Evolutionary conservation across 1,140 invertebrate species (phyloP).

Genomic region (Drosophila littoralis): DNA sequence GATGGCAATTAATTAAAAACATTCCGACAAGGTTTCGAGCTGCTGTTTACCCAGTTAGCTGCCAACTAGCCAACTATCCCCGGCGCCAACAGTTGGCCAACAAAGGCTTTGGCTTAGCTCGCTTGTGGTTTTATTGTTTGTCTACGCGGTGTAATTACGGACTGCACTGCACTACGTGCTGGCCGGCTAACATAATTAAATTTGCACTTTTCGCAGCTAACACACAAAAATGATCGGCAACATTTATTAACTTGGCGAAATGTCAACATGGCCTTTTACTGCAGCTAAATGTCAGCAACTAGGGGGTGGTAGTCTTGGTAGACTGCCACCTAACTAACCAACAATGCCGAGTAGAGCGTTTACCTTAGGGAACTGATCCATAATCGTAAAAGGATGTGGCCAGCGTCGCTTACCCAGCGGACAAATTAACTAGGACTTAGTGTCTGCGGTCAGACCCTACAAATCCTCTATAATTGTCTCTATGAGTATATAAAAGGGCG

Average conservation of each 20-base stretch:
- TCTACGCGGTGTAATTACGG: conserved; percentile 43
- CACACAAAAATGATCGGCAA: conserved; percentile 20
- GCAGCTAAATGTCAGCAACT: conserved; percentile 26
- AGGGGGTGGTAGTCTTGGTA: conserved; percentile 3
- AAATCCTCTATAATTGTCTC: not conserved
- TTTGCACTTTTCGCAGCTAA: conserved; percentile 44
- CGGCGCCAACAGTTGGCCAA: conserved; percentile 49
- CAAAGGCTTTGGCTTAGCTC: conserved; percentile 35
- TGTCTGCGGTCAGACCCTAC: too few species aligned
- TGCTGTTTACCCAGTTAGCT: not conserved
- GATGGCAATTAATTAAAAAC: conserved; percentile 71
- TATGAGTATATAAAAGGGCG: too few species aligned
- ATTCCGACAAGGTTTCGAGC: conserved; percentile 49
- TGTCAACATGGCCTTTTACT: conserved; percentile 31
- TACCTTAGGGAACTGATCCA: conserved; percentile 4
- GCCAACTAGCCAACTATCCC: conserved; percentile 4
- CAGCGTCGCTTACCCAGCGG: not conserved
- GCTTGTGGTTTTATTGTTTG: conserved; percentile 44
- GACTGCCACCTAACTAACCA: not conserved
- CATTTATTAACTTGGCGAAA: conserved; percentile 42
- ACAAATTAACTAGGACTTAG: too few species aligned
- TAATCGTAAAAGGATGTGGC: not conserved
- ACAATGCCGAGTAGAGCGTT: not conserved
- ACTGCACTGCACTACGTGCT: conserved; percentile 23
- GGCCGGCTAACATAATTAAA: conserved; percentile 49